Evolutionary conservation across 2,797 vertebrate species (phyloP).

Genomic region (Melanotaenia parkinsoni): DNA sequence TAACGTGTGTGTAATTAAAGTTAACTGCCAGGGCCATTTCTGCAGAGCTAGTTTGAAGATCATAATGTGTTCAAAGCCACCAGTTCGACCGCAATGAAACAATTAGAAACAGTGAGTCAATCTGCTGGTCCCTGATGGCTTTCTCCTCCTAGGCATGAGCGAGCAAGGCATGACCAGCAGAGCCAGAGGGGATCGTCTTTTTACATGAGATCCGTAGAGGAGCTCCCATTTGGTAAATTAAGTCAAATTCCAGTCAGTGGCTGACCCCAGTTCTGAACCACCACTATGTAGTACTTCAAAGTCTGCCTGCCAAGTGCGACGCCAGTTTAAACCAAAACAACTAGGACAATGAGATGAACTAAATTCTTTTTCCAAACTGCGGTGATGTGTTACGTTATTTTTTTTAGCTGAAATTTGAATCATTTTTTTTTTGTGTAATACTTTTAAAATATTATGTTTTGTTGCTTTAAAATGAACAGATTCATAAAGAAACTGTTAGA

Average conservation of each 20-base stretch:
- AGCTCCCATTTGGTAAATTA: constrained; percentile 6
- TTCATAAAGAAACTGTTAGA: constrained; percentile 6
- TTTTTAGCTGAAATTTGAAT: constrained; percentile 3
- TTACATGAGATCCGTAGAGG: constrained; percentile 6
- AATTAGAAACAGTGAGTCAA: constrained; percentile 73
- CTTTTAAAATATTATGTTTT: background rate
- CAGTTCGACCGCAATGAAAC: constrained; percentile 75
- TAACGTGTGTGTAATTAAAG: constrained; percentile 77
- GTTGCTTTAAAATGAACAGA: background rate
- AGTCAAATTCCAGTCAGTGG: constrained; percentile 21
- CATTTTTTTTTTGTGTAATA: constrained; percentile 8
- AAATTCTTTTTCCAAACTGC: constrained; percentile 29
- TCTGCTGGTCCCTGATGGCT: constrained; percentile 69
- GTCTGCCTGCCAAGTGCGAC: constrained; percentile 26
- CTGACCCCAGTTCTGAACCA: constrained; percentile 43
- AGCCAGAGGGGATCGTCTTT: constrained; percentile 45
- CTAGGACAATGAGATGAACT: constrained; percentile 53
- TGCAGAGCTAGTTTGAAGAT: constrained; percentile 61
- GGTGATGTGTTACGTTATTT: background rate
- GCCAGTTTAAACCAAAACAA: constrained; percentile 48
- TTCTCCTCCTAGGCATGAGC: constrained; percentile 65
- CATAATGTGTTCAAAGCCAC: constrained; percentile 71
- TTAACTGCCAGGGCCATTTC: constrained; percentile 75
- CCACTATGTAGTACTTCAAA: constrained; percentile 34
- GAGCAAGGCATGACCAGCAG: constrained; percentile 67